phyloP scores from a whole-genome alignment of 1,140 invertebrate genomes.

The Drosophila insularis region DNA sequence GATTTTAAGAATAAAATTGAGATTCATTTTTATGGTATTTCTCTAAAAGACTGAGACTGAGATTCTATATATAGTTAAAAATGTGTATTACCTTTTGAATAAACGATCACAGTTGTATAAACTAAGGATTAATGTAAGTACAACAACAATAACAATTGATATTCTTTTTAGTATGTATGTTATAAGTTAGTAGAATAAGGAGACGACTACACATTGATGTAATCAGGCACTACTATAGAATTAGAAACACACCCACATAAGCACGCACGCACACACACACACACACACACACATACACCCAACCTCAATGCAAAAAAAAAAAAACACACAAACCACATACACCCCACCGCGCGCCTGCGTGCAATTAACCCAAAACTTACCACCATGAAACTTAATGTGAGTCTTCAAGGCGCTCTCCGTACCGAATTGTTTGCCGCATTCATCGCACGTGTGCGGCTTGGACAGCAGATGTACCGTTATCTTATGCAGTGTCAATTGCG shows the following conservation, averaged over 20 bases:
- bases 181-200: conserved; percentile 23
- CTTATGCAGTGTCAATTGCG: conserved; percentile 74
- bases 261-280: conserved; percentile 10
- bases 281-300: conserved; percentile 21
- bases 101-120: conserved; percentile 46
- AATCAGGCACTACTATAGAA: conserved; percentile 34
- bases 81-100: conserved; percentile 47
- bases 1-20: background rate
- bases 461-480: conserved; percentile 73
- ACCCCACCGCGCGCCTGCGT: conserved; percentile 31
- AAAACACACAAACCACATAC: conserved; percentile 55
- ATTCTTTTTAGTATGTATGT: background rate
- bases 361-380: conserved; percentile 64
- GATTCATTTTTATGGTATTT: background rate
- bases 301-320: background rate
- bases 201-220: background rate
- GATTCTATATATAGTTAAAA: background rate
- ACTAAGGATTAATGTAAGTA: conserved; percentile 35
- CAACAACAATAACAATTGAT: conserved; percentile 32
- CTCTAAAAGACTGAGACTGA: background rate
- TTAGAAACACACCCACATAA: conserved; percentile 13
- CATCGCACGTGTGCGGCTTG: conserved; percentile 74
- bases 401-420: conserved; percentile 81
- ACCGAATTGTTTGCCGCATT: conserved; percentile 80
- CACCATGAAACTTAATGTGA: conserved; percentile 82